Base-by-base conservation (phyloP, 2,113 vertebrate genomes). In the Illadopsis cleaveri region DNA sequence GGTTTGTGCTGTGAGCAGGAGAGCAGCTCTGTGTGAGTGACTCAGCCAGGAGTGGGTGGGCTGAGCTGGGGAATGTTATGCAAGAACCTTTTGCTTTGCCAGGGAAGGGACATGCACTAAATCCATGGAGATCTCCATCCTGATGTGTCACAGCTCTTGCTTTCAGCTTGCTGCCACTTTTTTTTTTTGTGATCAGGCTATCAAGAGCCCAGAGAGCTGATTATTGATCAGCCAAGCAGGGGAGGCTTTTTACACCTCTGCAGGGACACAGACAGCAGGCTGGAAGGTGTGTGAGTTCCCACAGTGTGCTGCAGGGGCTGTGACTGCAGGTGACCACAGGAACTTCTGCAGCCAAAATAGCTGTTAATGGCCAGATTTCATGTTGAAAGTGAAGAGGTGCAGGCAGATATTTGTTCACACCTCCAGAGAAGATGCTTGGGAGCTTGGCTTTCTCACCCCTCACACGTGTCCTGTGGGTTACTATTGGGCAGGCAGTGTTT, bases 81-180 rank as follows among this genome's bases (percentile, higher is more conserved):
- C 79, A 76, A 56, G 48, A 87, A 8, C 54, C 0, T 37, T 91
- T 84, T 68, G 60, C 37, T 44, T 58, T 1, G 1, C 69, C 17
- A 30, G 8, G 6, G n/a, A 22, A 31, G 53, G 53, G 25, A 78
- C 44, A 64, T 21, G 50, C 15, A 2, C 47, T 42, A 8, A 50
- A 40, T 56, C 33, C 2, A 6, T 0, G 2, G 40, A 19, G 45
- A 2, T 3, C n/a, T 88, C 24, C 1, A 7, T 51, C 64, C 2
- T 4, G 3, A 5, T 33, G 6, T 37, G 2, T 64, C 42, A 4
- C 42, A 81, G 57, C 45, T 58, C 30, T 64, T 44, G 15, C 38
- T 47, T 53, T 60, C 66, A 17, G 8, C 76, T 33, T 51, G 37
- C 66, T 72, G 61, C 61, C 68, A 8, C 19, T 22, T 45, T 66